Conservation (phyloP, 2,888 invertebrate species). For the Mimas tiliae region DNA sequence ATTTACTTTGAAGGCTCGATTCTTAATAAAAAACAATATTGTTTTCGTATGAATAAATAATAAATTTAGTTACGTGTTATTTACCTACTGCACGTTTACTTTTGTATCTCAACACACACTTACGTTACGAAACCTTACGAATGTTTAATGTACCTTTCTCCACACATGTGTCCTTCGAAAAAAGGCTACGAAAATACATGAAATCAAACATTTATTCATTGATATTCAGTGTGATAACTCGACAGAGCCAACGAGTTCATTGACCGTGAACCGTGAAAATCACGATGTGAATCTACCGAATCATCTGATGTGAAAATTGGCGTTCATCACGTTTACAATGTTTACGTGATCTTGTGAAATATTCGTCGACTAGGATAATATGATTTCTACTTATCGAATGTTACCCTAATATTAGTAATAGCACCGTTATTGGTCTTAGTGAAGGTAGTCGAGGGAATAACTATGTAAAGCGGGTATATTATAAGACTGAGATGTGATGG, state of each 20-base stretch:
- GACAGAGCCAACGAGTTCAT: conserved; percentile 31
- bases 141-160: neutral
- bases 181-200: neutral
- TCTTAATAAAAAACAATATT: neutral
- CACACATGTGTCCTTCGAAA: conserved; percentile 4
- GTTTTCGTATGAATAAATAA: neutral
- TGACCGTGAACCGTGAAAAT: conserved; percentile 54
- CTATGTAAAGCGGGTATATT: too few species aligned
- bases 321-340: conserved; percentile 39
- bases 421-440: too few species aligned
- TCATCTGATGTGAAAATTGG: conserved; percentile 46
- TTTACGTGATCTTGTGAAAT: conserved; percentile 16
- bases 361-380: neutral
- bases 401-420: too few species aligned
- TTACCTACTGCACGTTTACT: neutral
- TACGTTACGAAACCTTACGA: neutral
- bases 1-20: neutral
- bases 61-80: neutral
- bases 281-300: conserved; percentile 37
- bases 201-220: conserved; percentile 29
- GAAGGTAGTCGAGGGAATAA: too few species aligned
- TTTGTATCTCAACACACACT: neutral
- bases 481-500: too few species aligned
- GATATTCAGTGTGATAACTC: conserved; percentile 25
- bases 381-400: too few species aligned